Base-by-base conservation (phyloP, 1,140 invertebrate genomes). In the Hyles euphorbiae region DNA sequence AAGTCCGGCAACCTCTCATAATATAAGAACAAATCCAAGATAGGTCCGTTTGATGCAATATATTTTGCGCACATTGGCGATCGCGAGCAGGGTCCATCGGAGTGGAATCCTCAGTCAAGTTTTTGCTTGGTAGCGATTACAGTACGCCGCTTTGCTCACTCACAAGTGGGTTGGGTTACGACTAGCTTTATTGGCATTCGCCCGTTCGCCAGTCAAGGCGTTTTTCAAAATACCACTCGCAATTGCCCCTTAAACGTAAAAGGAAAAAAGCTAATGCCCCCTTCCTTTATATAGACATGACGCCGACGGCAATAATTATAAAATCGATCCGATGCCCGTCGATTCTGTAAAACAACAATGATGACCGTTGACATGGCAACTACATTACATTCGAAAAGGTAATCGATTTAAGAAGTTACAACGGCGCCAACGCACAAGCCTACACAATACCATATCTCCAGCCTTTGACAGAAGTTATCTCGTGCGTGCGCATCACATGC, bases 101-200 rank as follows among this genome's bases (percentile, higher is more conserved):
- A 75, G 69, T 63, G 73, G 69, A 81, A 76, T 76, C 61, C 58
- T 59, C 55, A 72, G 64, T 72, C 68, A 66, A 74, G 73, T 82
- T 78, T 78, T 81, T 81, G 72, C 70, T 68, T 68, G 66, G 77
- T 72, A 71, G 74, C 74, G 76, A 79, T 83, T 83, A 76, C 63
- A 59, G 70, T 55, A 72, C 66, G 70, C 69, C 62, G 72, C 57
- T 63, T 64, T 69, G 61, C 68, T 59, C 56, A 50, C 58, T 70
- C 67, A 71, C 61, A 72, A 68, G 67, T 68, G 67, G 68, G 68
- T 78, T 72, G 62, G 65, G 68, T 83, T 77, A 81, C 77, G 59
- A 53, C 65, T 61, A 59, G 51, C 63, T 66, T 66, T 67, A 66
- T 66, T 68, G 69, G 63, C 63, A 68, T 60, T 62, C 56, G 45